phyloP scores from a whole-genome alignment of 2,888 invertebrate species.

The Onthophagus sagittarius region DNA sequence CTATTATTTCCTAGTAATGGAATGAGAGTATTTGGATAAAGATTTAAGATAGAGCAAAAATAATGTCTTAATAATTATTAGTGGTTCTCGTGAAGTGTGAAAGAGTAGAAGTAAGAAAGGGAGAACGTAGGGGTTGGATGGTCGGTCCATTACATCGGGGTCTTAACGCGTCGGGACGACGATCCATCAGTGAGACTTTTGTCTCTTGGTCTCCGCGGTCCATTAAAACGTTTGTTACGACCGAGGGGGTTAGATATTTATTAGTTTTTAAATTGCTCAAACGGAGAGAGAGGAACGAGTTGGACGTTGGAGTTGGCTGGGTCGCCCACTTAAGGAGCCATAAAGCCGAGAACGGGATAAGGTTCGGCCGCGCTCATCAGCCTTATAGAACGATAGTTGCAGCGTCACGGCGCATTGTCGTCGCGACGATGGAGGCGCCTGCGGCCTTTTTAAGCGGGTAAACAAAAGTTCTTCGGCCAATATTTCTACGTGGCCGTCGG shows the following conservation, averaged over 20 bases:
- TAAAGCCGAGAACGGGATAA: slow-evolving; percentile 1
- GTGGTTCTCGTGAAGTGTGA: neutral
- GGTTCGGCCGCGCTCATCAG: slow-evolving; percentile 6
- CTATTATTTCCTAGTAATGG: no score
- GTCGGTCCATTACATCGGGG: neutral
- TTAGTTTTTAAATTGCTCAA: slow-evolving; percentile 9
- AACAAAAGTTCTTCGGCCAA: slow-evolving; percentile 7
- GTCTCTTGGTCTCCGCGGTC: neutral
- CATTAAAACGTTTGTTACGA: slow-evolving; percentile 11
- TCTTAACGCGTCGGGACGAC: neutral
- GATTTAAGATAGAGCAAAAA: no score
- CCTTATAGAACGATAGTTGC: slow-evolving; percentile 6
- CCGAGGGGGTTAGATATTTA: slow-evolving; percentile 1
- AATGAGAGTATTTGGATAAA: no score
- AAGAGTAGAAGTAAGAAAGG: neutral
- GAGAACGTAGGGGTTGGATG: neutral
- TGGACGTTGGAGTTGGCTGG: neutral
- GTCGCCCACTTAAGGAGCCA: slow-evolving; percentile 9
- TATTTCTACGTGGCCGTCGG: neutral
- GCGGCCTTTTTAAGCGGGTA: neutral
- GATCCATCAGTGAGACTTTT: neutral
- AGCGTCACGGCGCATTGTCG: slow-evolving; percentile 4
- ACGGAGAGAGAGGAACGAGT: neutral
- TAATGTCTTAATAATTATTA: no score
- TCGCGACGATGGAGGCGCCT: neutral